A percentile compares a stretch with the other conserved stretches of the same genome.
phyloP scores from a whole-genome alignment of 2,113 vertebrate genomes.

The Piprites chloris region DNA sequence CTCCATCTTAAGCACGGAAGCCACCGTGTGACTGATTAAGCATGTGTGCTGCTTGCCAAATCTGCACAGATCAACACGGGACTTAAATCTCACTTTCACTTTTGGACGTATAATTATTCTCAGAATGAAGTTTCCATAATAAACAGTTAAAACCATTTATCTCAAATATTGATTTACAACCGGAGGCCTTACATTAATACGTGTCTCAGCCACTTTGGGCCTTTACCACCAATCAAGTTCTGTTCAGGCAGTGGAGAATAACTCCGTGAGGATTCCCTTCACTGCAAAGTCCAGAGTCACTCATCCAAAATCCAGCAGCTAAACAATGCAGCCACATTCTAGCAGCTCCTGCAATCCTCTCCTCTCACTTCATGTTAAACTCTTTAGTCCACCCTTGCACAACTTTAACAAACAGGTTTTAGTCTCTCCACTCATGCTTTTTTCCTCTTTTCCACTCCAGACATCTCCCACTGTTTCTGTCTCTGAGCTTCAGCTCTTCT shows the following conservation, averaged over 20 bases:
- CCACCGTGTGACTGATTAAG: slow-evolving; percentile 38
- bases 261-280: not conserved
- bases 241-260: slow-evolving; percentile 25
- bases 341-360: not conserved
- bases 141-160: slow-evolving; percentile 56
- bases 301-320: not conserved
- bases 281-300: not conserved
- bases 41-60: slow-evolving; percentile 54
- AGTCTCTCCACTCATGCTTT: not conserved
- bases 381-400: not conserved
- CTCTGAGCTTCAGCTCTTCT: not conserved
- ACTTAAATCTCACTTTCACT: slow-evolving; percentile 68
- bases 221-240: slow-evolving; percentile 31
- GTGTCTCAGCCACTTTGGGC: slow-evolving; percentile 33
- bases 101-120: slow-evolving; percentile 65
- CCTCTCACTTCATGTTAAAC: not conserved
- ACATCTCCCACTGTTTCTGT: not conserved
- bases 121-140: slow-evolving; percentile 60
- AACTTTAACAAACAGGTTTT: not conserved
- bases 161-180: slow-evolving; percentile 70
- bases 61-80: slow-evolving; percentile 57
- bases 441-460: not conserved
- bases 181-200: slow-evolving; percentile 41
- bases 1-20: slow-evolving; percentile 12
- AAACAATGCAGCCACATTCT: not conserved